Percentiles rank a stretch among this genome's conserved stretches.
Evolutionary conservation across 2,113 vertebrate genomes (phyloP).

Genomic region (Ceuthmochares aereus): DNA sequence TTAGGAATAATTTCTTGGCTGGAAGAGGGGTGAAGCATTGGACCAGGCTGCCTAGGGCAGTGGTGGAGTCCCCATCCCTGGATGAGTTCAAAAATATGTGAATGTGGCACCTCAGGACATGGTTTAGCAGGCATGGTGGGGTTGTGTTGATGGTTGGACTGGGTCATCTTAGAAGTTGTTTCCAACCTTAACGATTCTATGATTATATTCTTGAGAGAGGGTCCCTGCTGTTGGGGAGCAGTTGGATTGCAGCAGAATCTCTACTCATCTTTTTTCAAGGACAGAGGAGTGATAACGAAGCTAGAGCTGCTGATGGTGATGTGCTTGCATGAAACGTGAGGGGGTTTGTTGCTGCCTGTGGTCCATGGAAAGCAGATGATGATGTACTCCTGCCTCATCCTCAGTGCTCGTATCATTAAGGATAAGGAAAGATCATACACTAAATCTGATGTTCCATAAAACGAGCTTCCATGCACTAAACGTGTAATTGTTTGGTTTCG

Average conservation of each 20-base stretch:
- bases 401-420: neutral
- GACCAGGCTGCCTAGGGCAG: too few species aligned
- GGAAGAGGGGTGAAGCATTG: too few species aligned
- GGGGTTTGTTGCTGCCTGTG: neutral
- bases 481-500: neutral
- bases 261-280: neutral
- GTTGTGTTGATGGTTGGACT: too few species aligned
- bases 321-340: neutral
- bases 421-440: neutral
- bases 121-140: too few species aligned
- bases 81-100: too few species aligned
- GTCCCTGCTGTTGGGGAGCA: neutral
- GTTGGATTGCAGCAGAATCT: neutral
- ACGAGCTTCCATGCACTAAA: neutral
- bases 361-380: neutral
- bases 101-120: too few species aligned
- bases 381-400: neutral
- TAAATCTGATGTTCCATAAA: neutral
- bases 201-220: neutral
- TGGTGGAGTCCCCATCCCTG: too few species aligned
- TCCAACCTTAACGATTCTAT: too few species aligned
- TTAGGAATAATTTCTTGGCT: too few species aligned
- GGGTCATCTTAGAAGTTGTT: too few species aligned
- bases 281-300: neutral
- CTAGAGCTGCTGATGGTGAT: neutral